A percentile compares a stretch with the other conserved stretches of the same genome.
phyloP scores from a whole-genome alignment of 2,888 invertebrate genomes.

The Kuschelorhynchus macadamiae region DNA sequence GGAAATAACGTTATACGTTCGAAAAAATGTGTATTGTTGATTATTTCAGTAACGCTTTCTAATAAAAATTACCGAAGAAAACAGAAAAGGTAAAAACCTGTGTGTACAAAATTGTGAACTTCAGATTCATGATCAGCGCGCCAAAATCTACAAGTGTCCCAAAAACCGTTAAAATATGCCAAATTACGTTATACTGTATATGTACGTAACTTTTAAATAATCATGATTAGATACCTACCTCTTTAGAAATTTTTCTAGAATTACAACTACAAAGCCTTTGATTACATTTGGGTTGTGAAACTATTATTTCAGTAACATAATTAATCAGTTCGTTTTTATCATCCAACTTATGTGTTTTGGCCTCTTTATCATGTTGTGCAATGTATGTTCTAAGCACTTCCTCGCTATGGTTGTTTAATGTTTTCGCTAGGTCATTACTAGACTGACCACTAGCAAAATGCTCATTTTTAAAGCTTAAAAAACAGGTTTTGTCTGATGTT shows the following conservation, averaged over 20 bases:
- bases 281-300: slow-evolving; percentile 38
- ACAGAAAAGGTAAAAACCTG: no score
- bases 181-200: no score
- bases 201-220: no score
- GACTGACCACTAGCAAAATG: slow-evolving; percentile 20
- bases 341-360: neutral
- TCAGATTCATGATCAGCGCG: no score
- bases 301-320: slow-evolving; percentile 45
- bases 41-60: no score
- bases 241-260: slow-evolving; percentile 19
- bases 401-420: slow-evolving; percentile 38
- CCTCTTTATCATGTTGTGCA: slow-evolving; percentile 14
- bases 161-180: no score
- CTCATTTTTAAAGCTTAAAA: slow-evolving; percentile 38
- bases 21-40: no score
- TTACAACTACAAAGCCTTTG: slow-evolving; percentile 40
- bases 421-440: slow-evolving; percentile 33
- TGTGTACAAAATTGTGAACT: no score
- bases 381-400: slow-evolving; percentile 34
- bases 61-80: no score
- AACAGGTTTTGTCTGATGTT: slow-evolving; percentile 29
- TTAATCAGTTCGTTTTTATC: slow-evolving; percentile 31
- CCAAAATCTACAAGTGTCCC: no score
- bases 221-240: no score
- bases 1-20: no score